phyloP scores from a whole-genome alignment of 2,113 vertebrate genomes.

The Cyprinodon variegatus region DNA sequence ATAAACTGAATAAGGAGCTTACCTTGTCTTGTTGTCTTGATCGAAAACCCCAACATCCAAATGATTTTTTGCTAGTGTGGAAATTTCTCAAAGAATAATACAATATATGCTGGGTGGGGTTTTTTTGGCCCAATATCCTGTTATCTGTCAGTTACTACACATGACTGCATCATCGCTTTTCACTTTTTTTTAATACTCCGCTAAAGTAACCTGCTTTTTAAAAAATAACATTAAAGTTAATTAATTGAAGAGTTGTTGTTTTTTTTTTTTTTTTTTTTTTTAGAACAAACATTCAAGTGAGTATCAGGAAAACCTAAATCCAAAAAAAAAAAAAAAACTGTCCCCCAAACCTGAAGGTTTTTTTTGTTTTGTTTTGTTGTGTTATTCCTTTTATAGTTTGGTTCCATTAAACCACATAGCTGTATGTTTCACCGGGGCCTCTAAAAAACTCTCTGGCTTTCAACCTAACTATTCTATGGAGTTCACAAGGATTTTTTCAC shows the following conservation, averaged over 20 bases:
- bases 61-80: background rate
- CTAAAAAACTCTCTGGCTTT: background rate
- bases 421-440: background rate
- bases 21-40: slow-evolving; percentile 13
- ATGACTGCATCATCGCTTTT: background rate
- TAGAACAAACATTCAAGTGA: background rate
- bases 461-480: background rate
- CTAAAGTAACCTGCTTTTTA: background rate
- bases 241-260: too few species aligned
- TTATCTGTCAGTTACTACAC: slow-evolving; percentile 1
- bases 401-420: background rate
- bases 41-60: background rate
- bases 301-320: background rate
- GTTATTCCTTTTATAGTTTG: background rate
- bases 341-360: too few species aligned
- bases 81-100: background rate
- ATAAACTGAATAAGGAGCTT: slow-evolving; percentile 7
- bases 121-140: slow-evolving; percentile 38
- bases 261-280: background rate
- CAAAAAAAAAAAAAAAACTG: too few species aligned
- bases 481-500: too few species aligned
- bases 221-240: too few species aligned
- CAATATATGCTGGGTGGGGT: background rate
- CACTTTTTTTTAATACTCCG: background rate
- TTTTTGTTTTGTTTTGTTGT: too few species aligned